These are phyloP conservation scores for Labeo catla DNA, from an alignment of 2,113 vertebrate genomes.

Conservation along the genomic window DNA sequence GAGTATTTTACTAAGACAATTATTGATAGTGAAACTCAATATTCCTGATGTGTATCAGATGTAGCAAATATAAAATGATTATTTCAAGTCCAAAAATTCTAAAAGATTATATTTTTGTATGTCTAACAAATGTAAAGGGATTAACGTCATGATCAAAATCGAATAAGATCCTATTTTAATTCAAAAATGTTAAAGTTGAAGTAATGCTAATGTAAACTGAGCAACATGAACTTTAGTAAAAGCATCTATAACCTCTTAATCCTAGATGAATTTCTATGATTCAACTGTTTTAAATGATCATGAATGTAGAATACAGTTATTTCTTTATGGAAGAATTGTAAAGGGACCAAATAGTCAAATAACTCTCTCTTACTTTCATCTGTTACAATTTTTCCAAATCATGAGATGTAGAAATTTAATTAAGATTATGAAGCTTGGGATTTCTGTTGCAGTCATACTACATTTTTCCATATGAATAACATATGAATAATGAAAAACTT, in stretches of 20 bases:
- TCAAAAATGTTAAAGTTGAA: neutral
- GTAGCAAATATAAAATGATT: neutral
- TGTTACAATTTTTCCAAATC: neutral
- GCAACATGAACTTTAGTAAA: neutral
- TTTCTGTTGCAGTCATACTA: neutral
- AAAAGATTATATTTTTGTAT: neutral
- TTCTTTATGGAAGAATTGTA: neutral
- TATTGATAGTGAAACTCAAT: neutral
- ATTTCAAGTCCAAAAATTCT: neutral
- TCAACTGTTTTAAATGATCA: neutral
- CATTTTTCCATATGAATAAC: neutral
- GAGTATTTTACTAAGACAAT: neutral
- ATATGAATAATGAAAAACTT: too few relatives aligned
- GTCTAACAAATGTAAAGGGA: neutral
- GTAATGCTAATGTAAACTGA: neutral
- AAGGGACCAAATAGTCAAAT: neutral
- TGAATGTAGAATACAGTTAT: neutral
- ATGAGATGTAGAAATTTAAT: neutral
- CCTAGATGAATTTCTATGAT: neutral
- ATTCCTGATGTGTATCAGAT: neutral
- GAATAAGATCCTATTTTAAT: neutral
- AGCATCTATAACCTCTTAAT: neutral
- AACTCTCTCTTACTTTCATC: neutral
- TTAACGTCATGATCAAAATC: neutral
- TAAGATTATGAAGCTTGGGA: neutral